These are phyloP conservation scores for Drosophila hamatofila DNA, from an alignment of 2,888 invertebrate species.

Conservation along the genomic window DNA sequence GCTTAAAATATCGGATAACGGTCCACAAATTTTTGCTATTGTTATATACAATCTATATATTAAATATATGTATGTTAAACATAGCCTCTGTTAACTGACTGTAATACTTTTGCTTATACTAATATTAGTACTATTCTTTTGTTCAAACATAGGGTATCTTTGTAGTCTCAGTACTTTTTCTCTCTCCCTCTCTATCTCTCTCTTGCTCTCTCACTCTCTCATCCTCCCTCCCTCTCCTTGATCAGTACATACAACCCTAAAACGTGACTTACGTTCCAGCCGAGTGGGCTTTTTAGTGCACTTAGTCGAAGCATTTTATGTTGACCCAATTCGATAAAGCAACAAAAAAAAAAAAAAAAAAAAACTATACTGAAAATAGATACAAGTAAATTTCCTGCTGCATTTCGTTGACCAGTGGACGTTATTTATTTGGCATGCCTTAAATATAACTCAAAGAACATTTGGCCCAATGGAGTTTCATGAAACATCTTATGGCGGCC, in stretches of 20 bases:
- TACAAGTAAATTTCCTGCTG: constrained; percentile 23
- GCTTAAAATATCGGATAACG: too few species aligned
- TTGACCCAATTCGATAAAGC: constrained; percentile 31
- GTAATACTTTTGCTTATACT: neutral
- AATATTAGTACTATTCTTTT: too few species aligned
- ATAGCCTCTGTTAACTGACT: neutral
- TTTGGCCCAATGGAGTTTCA: constrained; percentile 23
- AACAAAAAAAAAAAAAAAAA: neutral
- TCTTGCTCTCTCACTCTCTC: neutral
- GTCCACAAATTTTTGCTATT: too few species aligned
- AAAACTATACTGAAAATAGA: neutral
- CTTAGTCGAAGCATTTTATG: constrained; percentile 39
- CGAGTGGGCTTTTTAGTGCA: constrained; percentile 40
- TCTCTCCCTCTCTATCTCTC: neutral
- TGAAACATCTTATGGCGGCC: constrained; percentile 20
- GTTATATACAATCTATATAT: too few species aligned
- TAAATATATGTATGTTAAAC: neutral
- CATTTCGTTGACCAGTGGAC: constrained; percentile 39
- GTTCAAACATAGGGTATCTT: neutral
- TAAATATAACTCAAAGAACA: constrained; percentile 37
- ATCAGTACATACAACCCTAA: neutral
- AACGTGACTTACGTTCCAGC: constrained; percentile 36
- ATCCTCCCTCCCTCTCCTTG: neutral
- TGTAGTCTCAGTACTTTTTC: neutral
- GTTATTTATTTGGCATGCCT: constrained; percentile 53